These are phyloP conservation scores for Luidia sarsii DNA, from an alignment of 53 echinoderm and acorn worm genomes.

Conservation along the genomic window DNA sequence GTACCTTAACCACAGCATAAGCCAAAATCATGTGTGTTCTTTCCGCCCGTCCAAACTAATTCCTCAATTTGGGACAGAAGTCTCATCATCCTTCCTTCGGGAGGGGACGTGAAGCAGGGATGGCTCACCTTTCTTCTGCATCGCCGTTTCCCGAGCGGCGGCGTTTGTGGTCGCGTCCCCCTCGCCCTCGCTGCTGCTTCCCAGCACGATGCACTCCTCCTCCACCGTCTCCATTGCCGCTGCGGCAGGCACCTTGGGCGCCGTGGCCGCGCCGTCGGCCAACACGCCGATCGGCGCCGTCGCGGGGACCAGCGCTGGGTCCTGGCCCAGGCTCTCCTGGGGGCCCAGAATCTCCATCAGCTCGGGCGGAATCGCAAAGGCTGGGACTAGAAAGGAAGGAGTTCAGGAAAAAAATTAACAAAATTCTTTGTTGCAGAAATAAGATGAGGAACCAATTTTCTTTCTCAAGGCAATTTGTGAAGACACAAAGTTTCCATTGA, in stretches of 20 bases:
- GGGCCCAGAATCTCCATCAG: slow-evolving; percentile 46
- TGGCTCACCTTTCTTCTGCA: slow-evolving; percentile 11
- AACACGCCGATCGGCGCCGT: neutral
- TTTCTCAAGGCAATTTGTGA: no score
- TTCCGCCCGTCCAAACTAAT: no score
- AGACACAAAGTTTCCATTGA: no score
- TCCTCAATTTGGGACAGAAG: neutral
- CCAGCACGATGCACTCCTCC: slow-evolving; percentile 83
- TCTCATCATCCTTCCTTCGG: neutral
- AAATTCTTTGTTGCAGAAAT: no score
- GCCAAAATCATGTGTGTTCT: no score
- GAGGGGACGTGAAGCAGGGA: neutral
- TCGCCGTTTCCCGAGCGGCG: slow-evolving; percentile 5
- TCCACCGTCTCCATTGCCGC: slow-evolving; percentile 16
- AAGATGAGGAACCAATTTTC: no score
- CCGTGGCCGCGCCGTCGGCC: neutral
- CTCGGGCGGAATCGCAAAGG: slow-evolving; percentile 39
- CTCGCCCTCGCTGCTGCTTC: slow-evolving; percentile 81
- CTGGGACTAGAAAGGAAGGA: neutral
- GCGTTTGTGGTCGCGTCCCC: slow-evolving; percentile 41
- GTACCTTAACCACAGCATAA: no score
- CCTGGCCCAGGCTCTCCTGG: neutral
- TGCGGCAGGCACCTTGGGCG: slow-evolving; percentile 2
- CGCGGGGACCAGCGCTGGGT: neutral
- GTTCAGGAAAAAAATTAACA: neutral